Evolutionary conservation across 2,888 invertebrate genomes (phyloP).

Genomic region (Ectemnius continuus): DNA sequence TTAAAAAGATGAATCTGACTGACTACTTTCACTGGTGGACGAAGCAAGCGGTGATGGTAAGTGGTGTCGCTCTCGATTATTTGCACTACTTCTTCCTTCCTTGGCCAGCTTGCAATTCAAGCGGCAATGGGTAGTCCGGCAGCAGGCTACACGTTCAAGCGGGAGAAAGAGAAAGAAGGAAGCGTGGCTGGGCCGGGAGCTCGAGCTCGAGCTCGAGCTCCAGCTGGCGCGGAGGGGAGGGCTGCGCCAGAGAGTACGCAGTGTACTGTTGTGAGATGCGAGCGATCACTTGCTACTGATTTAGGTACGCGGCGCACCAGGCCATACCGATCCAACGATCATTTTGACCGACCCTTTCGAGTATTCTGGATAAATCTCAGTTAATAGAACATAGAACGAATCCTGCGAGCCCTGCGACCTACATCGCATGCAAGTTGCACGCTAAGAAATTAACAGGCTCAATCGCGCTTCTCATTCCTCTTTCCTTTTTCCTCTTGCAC

Average conservation of each 20-base stretch:
- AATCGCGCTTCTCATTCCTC: too few relatives aligned
- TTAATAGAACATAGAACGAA: constrained; percentile 9
- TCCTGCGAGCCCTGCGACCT: too few relatives aligned
- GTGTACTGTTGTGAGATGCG: background rate
- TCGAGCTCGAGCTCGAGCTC: too few relatives aligned
- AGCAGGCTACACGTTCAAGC: background rate
- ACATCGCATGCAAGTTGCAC: too few relatives aligned
- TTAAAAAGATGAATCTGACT: constrained; percentile 45
- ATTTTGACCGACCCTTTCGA: background rate
- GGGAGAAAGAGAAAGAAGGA: constrained; percentile 1
- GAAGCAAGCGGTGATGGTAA: constrained; percentile 28
- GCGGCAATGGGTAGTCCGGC: background rate
- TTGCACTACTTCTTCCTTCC: constrained; percentile 15
- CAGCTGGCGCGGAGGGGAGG: background rate
- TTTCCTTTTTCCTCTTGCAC: too few relatives aligned
- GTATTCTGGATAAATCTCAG: too few relatives aligned
- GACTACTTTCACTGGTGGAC: constrained; percentile 59
- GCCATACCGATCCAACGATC: constrained; percentile 11
- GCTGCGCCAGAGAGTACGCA: background rate
- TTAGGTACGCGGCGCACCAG: background rate
- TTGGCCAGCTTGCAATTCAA: background rate
- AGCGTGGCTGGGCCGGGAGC: background rate
- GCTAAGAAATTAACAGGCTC: too few relatives aligned
- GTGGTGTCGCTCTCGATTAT: constrained; percentile 36
- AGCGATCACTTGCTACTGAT: constrained; percentile 15